These are phyloP conservation scores for Cremastobaeus sp. DNA, from an alignment of 2,888 invertebrate genomes.

Conservation along the genomic window DNA sequence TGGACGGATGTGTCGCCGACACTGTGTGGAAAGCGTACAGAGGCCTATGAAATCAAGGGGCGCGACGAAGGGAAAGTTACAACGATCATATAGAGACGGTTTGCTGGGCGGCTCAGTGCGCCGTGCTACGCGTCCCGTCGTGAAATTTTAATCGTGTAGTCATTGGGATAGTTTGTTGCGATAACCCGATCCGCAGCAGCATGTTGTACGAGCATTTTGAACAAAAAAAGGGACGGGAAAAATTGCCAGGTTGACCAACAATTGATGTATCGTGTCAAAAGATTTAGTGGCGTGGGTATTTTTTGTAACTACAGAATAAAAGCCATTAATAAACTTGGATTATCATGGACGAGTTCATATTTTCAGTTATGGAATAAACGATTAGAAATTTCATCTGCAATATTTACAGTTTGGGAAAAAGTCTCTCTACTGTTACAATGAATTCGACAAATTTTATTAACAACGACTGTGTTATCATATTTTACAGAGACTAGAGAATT, in stretches of 20 bases:
- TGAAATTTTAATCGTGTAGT: constrained; percentile 78
- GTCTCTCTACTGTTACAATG: no score
- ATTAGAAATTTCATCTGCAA: no score
- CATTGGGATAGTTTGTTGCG: constrained; percentile 78
- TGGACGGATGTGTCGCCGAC: constrained; percentile 59
- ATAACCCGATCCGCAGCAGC: constrained; percentile 72
- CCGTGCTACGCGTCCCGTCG: constrained; percentile 70
- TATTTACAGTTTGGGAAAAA: no score
- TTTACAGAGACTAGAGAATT: no score
- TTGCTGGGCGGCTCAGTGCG: constrained; percentile 65
- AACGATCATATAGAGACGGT: constrained; percentile 68
- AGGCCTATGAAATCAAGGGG: constrained; percentile 39
- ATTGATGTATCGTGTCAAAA: constrained; percentile 52
- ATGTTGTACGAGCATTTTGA: constrained; percentile 67
- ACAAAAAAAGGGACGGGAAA: constrained; percentile 25
- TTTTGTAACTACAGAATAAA: constrained; percentile 19
- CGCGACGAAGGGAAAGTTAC: constrained; percentile 61
- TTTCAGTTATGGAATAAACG: no score
- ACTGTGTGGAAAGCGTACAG: no score
- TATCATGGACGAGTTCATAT: constrained; percentile 2
- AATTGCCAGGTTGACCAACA: constrained; percentile 43
- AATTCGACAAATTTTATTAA: no score
- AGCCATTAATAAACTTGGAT: constrained; percentile 10
- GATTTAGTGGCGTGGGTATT: constrained; percentile 25
- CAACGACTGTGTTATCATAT: no score